These are phyloP conservation scores for Botia almorhae DNA, from an alignment of 2,797 vertebrate species.

Conservation along the genomic window DNA sequence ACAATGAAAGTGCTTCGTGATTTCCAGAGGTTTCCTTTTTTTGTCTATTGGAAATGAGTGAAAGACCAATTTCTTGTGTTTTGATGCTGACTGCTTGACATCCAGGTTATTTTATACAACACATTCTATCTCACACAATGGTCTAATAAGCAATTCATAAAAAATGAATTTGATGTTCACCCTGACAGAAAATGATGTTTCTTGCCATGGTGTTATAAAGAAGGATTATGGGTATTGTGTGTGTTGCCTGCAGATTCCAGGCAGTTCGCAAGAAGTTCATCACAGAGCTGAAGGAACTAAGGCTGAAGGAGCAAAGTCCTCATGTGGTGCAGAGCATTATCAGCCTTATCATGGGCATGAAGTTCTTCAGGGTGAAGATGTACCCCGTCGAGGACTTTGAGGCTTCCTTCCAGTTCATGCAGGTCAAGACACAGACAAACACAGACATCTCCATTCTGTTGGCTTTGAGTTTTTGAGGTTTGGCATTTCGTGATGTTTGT, in stretches of 20 bases:
- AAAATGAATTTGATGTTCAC: too few relatives aligned
- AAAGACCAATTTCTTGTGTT: neutral
- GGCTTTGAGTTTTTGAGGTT: neutral
- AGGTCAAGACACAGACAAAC: conserved; percentile 77
- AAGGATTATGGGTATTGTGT: neutral
- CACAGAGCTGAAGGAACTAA: conserved; percentile 95
- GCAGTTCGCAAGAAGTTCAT: conserved; percentile 99
- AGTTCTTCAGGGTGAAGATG: conserved; percentile 99
- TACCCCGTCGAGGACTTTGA: conserved; percentile 99
- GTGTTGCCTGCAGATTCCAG: conserved; percentile 85
- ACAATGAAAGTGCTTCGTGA: too few relatives aligned
- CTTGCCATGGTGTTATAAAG: too few relatives aligned
- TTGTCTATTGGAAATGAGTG: too few relatives aligned
- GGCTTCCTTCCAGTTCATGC: conserved; percentile 99
- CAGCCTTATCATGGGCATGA: conserved; percentile 99
- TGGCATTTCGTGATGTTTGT: conserved; percentile 7
- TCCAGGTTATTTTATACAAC: neutral
- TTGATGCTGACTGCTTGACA: neutral
- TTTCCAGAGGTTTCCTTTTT: too few relatives aligned
- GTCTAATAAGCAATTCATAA: neutral
- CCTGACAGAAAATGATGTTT: too few relatives aligned
- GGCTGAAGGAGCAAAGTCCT: conserved; percentile 95
- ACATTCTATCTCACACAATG: too few relatives aligned
- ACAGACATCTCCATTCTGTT: neutral
- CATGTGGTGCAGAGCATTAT: conserved; percentile 97